These are phyloP conservation scores for Corythornis vintsioides DNA, from an alignment of 2,113 vertebrate genomes.

Conservation along the genomic window DNA sequence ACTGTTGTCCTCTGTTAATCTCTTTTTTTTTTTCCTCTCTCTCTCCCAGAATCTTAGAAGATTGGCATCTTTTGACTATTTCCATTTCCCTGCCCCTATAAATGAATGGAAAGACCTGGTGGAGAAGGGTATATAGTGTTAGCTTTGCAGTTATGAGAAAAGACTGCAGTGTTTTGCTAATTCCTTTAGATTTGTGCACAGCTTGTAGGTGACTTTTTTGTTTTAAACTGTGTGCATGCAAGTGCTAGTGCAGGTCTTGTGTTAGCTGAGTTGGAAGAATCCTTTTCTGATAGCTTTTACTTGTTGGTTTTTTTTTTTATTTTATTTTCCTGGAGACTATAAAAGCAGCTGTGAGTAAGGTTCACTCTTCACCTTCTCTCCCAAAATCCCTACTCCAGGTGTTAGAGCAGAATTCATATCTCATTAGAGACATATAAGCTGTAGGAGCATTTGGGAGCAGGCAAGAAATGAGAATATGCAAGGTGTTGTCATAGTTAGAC, in stretches of 20 bases:
- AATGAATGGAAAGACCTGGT: background rate
- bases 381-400: background rate
- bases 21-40: too few species aligned
- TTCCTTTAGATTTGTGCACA: background rate
- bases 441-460: background rate
- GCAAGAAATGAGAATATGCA: background rate
- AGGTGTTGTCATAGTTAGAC: background rate
- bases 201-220: background rate
- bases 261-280: background rate
- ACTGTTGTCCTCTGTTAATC: background rate
- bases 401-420: background rate
- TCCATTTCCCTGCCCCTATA: background rate
- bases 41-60: background rate
- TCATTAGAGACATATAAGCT: background rate
- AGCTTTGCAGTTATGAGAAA: background rate
- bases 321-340: background rate
- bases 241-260: background rate
- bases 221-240: background rate
- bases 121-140: background rate
- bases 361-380: background rate
- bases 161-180: background rate
- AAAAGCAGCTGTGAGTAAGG: background rate
- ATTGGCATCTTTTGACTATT: background rate
- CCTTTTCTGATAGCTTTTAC: background rate
- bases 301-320: background rate